These are phyloP conservation scores for Callipepla squamata DNA, from an alignment of 2,113 vertebrate genomes.

Conservation along the genomic window DNA sequence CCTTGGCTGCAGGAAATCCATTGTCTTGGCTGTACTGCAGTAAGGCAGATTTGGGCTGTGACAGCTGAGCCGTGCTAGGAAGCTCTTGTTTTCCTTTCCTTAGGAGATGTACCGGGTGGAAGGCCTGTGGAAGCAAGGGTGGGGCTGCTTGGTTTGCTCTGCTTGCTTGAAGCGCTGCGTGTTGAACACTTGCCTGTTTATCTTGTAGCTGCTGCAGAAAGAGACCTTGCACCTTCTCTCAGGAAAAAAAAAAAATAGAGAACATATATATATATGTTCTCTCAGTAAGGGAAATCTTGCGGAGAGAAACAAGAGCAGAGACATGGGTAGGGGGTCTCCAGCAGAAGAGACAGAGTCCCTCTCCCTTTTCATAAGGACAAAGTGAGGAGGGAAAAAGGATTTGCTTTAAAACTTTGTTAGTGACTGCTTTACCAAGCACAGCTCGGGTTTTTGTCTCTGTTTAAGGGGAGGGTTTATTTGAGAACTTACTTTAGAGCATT, in stretches of 20 bases:
- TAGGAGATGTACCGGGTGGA: not conserved
- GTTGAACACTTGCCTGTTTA: not conserved
- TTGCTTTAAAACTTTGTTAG: not conserved
- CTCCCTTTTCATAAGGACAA: not conserved
- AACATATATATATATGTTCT: not conserved
- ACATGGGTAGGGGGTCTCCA: not conserved
- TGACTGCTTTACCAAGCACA: not conserved
- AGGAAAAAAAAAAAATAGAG: not conserved
- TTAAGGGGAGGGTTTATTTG: conserved; percentile 23
- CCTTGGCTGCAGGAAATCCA: not conserved
- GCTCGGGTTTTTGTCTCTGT: not conserved
- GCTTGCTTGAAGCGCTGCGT: not conserved
- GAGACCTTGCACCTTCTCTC: not conserved
- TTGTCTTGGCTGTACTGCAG: not conserved
- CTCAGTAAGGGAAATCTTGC: not conserved
- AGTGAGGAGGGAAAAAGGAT: not conserved
- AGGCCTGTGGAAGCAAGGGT: not conserved
- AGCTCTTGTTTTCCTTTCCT: not conserved
- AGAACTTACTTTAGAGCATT: not conserved
- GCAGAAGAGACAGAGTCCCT: not conserved
- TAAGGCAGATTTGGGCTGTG: fast-evolving
- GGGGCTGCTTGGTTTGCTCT: not conserved
- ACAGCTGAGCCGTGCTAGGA: not conserved
- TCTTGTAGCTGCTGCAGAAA: not conserved
- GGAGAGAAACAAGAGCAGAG: not conserved